Conservation (phyloP, 2,113 vertebrate species). For the Aegithalos caudatus region DNA sequence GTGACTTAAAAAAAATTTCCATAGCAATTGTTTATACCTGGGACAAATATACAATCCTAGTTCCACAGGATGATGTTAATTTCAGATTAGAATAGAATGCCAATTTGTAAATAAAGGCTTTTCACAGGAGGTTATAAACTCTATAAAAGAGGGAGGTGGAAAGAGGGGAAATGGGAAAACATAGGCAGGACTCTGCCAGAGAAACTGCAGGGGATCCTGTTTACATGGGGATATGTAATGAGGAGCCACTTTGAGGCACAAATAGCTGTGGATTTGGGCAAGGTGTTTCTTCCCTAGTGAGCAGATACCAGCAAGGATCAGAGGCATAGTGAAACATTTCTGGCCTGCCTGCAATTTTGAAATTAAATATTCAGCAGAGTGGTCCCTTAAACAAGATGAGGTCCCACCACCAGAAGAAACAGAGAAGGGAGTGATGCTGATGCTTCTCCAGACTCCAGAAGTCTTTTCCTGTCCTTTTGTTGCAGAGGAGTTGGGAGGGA, state of each 20-base stretch:
- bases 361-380: neutral
- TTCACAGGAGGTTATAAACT: constrained; percentile 37
- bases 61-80: constrained; percentile 31
- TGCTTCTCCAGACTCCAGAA: neutral
- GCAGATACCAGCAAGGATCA: constrained; percentile 35
- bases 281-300: neutral
- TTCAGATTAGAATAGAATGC: constrained; percentile 52
- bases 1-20: neutral
- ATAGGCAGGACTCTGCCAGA: neutral
- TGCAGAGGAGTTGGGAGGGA: neutral
- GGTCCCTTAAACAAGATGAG: neutral
- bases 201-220: neutral
- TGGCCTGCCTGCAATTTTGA: neutral
- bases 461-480: neutral
- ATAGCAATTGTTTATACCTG: constrained; percentile 31
- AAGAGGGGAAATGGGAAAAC: neutral
- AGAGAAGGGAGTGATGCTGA: neutral
- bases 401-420: neutral
- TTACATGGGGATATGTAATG: neutral
- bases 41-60: constrained; percentile 20
- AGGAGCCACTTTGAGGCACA: neutral
- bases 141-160: neutral
- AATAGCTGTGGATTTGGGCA: neutral
- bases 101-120: constrained; percentile 45
- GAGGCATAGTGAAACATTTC: constrained; percentile 42